phyloP scores from a whole-genome alignment of 2,797 vertebrate genomes.

The Macropus fuliginosus region DNA sequence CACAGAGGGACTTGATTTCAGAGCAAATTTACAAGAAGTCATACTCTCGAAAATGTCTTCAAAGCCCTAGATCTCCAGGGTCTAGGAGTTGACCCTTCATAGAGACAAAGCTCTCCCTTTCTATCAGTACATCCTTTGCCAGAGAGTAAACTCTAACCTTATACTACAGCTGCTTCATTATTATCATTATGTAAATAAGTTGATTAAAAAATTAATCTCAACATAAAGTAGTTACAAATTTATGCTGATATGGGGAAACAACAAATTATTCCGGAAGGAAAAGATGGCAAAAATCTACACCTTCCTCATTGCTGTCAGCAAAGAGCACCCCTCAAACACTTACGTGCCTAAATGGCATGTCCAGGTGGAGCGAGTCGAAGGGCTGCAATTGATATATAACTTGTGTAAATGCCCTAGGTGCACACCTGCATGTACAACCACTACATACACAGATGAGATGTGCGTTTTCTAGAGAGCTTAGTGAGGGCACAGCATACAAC shows the following conservation, averaged over 20 bases:
- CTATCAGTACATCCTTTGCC: slow-evolving; percentile 21
- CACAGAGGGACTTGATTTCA: slow-evolving; percentile 43
- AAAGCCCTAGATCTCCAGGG: slow-evolving; percentile 28
- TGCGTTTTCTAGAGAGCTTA: background rate
- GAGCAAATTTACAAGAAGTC: slow-evolving; percentile 42
- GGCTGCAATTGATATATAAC: background rate
- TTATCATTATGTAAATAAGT: slow-evolving; percentile 62
- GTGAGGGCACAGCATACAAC: background rate
- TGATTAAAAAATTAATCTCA: slow-evolving; percentile 38
- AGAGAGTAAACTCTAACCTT: slow-evolving; percentile 14
- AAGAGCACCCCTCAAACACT: slow-evolving; percentile 32
- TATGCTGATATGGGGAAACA: slow-evolving; percentile 30
- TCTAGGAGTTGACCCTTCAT: background rate
- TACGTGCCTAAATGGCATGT: background rate
- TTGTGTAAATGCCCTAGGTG: background rate
- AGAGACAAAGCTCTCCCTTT: slow-evolving; percentile 19
- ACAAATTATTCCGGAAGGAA: slow-evolving; percentile 22
- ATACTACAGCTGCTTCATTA: slow-evolving; percentile 27
- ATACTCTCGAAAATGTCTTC: slow-evolving; percentile 53
- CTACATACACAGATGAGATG: background rate
- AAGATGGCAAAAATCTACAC: slow-evolving; percentile 20
- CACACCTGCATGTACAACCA: background rate
- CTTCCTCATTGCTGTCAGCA: slow-evolving; percentile 28
- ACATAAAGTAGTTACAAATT: slow-evolving; percentile 39
- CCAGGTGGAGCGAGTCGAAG: background rate